Evolutionary conservation across 2,888 invertebrate species (phyloP), one percentile per base, ranked within the genome.

Genomic region (Agapetus fuscipes): DNA sequence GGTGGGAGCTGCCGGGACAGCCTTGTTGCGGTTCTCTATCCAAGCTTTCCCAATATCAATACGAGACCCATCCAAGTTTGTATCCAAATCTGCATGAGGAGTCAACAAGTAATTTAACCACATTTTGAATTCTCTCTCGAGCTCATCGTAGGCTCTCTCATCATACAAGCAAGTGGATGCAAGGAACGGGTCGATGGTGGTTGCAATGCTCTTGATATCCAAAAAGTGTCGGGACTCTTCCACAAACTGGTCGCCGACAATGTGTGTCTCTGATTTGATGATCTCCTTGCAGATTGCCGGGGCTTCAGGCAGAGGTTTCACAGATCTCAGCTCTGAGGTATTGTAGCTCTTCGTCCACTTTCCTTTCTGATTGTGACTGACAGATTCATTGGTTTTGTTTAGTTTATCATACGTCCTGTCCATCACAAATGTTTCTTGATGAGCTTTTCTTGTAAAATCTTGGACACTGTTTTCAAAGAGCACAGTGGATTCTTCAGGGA

Each of bases 61-160:
- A 55, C 74, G 73, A 41, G 68, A 66, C 39, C 61, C 60, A 49
- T 74, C 74, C n/a, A 72, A 61, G 40, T 71, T 66, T 27, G 76
- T 71, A 48, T 79, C 78, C 1, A 84, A 65, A 48, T 84, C 83
- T 0, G 75, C 71, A 0, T 85, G 85, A 1, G 86, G 82, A 3
- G 83, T 79, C 5, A 88, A 62, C 34, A 88, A 62, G 6, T 78
- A 78, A 57, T 88, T 87, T 0, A 88, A 60, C 86, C 86, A 88
- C 50, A 82, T 80, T 53, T 77, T 82, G 43, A 86, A 82, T 52
- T 81, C 76, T 1, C 56, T 62, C 58, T 83, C 81, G 56, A 85
- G 80, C 41, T 75, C 72, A 30, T 75, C 71, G 1, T 87, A 69
- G 53, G 82, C 79, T 49, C 70, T 66, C 46, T 78, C 76, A 52